phyloP scores from a whole-genome alignment of 2,113 vertebrate species.

The Hydrolagus affinis region DNA sequence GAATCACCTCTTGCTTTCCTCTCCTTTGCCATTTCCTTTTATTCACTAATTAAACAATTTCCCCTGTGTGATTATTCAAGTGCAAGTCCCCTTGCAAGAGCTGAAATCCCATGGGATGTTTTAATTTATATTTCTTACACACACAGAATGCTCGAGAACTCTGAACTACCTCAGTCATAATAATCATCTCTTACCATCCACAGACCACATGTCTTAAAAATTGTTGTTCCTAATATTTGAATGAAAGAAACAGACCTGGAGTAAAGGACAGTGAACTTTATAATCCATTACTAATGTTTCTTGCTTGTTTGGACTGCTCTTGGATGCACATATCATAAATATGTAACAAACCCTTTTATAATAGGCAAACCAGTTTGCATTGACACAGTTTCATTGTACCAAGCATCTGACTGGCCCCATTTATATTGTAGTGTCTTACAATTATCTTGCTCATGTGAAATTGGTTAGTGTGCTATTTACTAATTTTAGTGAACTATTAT shows the following conservation, averaged over 20 bases:
- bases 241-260: conserved; percentile 3
- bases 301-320: conserved; percentile 23
- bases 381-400: neutral
- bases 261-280: conserved; percentile 17
- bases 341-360: conserved; percentile 8
- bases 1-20: conserved; percentile 19
- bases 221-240: conserved; percentile 5
- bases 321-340: conserved; percentile 25
- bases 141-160: neutral
- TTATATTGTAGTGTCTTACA: neutral
- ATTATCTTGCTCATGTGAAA: neutral
- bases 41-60: conserved; percentile 26
- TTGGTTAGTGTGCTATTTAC: neutral
- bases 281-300: conserved; percentile 23
- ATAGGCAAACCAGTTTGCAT: conserved; percentile 22
- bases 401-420: neutral
- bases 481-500: neutral
- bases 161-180: neutral
- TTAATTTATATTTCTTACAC: conserved; percentile 9
- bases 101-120: neutral
- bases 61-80: conserved; percentile 19
- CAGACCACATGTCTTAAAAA: conserved; percentile 12
- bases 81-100: conserved; percentile 2
- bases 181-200: conserved; percentile 20
- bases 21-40: conserved; percentile 8